Percentiles rank a stretch among this genome's conserved stretches.
phyloP scores from a whole-genome alignment of 2,113 vertebrate genomes.

The Nannospalax galili region DNA sequence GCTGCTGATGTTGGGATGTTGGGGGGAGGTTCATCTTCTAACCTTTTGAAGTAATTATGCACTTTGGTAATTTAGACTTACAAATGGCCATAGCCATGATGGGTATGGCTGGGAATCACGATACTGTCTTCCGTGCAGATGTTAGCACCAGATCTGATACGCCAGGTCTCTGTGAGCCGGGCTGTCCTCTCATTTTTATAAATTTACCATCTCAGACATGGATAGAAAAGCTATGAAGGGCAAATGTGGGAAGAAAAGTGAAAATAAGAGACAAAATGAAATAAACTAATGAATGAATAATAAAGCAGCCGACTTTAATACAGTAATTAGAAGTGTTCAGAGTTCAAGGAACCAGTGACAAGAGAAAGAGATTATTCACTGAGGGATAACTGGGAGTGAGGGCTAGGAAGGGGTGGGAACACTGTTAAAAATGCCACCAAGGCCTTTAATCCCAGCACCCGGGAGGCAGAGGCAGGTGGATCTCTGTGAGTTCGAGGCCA shows the following conservation, averaged over 20 bases:
- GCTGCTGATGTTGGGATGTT: conserved; percentile 59
- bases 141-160: too few relatives aligned
- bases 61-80: conserved; percentile 57
- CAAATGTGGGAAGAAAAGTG: neutral
- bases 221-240: neutral
- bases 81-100: neutral
- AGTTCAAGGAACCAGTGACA: neutral
- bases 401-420: neutral
- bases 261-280: neutral
- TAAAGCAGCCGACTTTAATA: neutral
- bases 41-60: conserved; percentile 74
- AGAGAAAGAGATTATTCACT: neutral
- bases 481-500: too few relatives aligned
- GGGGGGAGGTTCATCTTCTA: conserved; percentile 63
- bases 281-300: too few relatives aligned
- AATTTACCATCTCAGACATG: neutral
- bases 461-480: too few relatives aligned
- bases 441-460: too few relatives aligned
- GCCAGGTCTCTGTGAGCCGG: neutral
- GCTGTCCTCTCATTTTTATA: neutral
- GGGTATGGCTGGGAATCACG: neutral
- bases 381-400: neutral
- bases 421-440: conserved; percentile 11
- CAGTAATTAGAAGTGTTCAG: conserved; percentile 40
- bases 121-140: neutral